A percentile compares a stretch with the other conserved stretches of the same genome.
Conservation (phyloP, 2,888 invertebrate genomes). For the Acrobasis repandana region DNA sequence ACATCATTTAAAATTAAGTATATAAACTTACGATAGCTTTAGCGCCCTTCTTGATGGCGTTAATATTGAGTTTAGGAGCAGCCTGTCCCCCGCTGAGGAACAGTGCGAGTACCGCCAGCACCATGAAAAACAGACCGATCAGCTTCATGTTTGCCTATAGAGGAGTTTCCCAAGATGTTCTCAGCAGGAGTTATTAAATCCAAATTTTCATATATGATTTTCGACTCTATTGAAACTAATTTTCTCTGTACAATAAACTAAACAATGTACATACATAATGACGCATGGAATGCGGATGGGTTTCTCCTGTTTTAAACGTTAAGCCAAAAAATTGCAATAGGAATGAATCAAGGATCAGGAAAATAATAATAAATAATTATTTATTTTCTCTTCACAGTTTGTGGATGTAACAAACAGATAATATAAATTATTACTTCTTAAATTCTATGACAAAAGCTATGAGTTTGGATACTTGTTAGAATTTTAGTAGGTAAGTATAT, state of each 20-base stretch:
- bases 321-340: no score
- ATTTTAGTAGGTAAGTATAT: no score
- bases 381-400: no score
- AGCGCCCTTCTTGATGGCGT: conserved; percentile 40
- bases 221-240: not conserved
- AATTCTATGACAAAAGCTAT: no score
- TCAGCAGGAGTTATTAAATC: not conserved
- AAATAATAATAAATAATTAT: no score
- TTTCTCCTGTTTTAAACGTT: not conserved
- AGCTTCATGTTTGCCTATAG: conserved; percentile 36
- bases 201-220: not conserved
- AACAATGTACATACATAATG: no score
- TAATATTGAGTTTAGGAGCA: conserved; percentile 31
- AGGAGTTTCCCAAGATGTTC: not conserved
- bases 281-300: not conserved
- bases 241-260: not conserved
- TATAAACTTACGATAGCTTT: conserved; percentile 42
- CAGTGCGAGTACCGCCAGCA: conserved; percentile 36
- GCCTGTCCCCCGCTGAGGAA: conserved; percentile 32
- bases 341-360: no score
- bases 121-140: conserved; percentile 31
- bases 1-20: no score
- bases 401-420: no score
- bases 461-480: no score
- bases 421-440: no score